Percentiles rank a stretch among this genome's conserved stretches.
These are phyloP conservation scores for Alloscopus bannaensis DNA, from an alignment of 2,888 invertebrate genomes.

Conservation along the genomic window DNA sequence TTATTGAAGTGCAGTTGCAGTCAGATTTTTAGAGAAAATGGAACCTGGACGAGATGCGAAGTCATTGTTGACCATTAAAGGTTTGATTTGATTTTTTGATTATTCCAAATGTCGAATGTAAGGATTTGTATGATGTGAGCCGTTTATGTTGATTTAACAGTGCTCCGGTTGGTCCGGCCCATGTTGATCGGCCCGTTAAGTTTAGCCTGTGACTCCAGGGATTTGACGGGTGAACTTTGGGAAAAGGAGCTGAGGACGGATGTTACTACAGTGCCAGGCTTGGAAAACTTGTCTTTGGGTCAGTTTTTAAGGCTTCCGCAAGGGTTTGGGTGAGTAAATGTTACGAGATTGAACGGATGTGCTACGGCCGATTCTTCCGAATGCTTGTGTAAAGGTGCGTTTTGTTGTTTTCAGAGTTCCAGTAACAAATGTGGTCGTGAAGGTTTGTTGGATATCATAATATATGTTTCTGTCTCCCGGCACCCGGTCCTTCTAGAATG, in stretches of 20 bases:
- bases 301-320: constrained; percentile 95
- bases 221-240: constrained; percentile 88
- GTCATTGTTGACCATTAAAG: constrained; percentile 72
- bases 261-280: constrained; percentile 87
- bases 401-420: constrained; percentile 94
- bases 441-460: constrained; percentile 78
- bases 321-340: constrained; percentile 95
- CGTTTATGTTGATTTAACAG: constrained; percentile 76
- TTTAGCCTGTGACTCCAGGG: constrained; percentile 89
- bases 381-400: not conserved
- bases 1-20: not conserved
- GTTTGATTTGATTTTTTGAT: constrained; percentile 48
- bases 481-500: too few relatives aligned
- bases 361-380: not conserved
- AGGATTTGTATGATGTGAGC: not conserved
- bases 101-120: not conserved
- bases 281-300: constrained; percentile 89
- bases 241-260: constrained; percentile 88
- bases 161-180: constrained; percentile 96
- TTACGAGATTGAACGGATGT: too few relatives aligned
- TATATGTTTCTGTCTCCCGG: too few relatives aligned
- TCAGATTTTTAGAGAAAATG: constrained; percentile 27
- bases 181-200: constrained; percentile 88
- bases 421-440: constrained; percentile 89
- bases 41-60: constrained; percentile 66